These are phyloP conservation scores for Lethrus apterus DNA, from an alignment of 1,140 invertebrate species.

Conservation along the genomic window DNA sequence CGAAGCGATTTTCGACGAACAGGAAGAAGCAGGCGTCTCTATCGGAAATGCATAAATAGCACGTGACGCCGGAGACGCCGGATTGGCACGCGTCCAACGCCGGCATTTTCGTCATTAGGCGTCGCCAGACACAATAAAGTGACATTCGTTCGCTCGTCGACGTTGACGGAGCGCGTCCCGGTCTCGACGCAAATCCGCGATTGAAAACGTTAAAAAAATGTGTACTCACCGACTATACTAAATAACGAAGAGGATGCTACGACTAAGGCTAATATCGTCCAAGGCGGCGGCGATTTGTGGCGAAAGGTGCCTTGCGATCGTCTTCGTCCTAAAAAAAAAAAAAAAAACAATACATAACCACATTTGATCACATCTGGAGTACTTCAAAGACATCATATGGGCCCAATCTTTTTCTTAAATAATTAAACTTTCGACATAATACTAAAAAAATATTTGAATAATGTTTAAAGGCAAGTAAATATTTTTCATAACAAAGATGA, in stretches of 20 bases:
- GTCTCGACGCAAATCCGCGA: too few relatives aligned
- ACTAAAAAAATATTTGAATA: too few relatives aligned
- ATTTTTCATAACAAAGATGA: too few relatives aligned
- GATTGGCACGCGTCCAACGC: neutral
- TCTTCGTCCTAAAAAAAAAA: slow-evolving; percentile 37
- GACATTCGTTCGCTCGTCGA: neutral
- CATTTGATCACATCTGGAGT: too few relatives aligned
- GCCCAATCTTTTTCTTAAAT: too few relatives aligned
- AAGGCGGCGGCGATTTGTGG: slow-evolving; percentile 36
- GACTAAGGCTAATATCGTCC: slow-evolving; percentile 37
- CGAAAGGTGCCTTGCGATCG: slow-evolving; percentile 28
- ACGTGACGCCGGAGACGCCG: neutral
- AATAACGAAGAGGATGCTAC: slow-evolving; percentile 37
- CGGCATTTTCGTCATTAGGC: slow-evolving; percentile 3
- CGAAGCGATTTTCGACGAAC: too few relatives aligned
- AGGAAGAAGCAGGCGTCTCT: too few relatives aligned
- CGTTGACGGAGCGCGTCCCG: too few relatives aligned
- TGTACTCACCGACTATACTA: slow-evolving; percentile 38
- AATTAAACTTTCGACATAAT: too few relatives aligned
- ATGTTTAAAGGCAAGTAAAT: too few relatives aligned
- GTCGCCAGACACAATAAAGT: slow-evolving; percentile 10
- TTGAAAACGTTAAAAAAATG: too few relatives aligned
- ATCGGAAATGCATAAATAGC: slow-evolving; percentile 16
- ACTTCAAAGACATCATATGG: too few relatives aligned
- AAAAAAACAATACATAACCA: slow-evolving; percentile 14